Conservation (phyloP, 2,888 invertebrate genomes). For the Drosophila antonietae region DNA sequence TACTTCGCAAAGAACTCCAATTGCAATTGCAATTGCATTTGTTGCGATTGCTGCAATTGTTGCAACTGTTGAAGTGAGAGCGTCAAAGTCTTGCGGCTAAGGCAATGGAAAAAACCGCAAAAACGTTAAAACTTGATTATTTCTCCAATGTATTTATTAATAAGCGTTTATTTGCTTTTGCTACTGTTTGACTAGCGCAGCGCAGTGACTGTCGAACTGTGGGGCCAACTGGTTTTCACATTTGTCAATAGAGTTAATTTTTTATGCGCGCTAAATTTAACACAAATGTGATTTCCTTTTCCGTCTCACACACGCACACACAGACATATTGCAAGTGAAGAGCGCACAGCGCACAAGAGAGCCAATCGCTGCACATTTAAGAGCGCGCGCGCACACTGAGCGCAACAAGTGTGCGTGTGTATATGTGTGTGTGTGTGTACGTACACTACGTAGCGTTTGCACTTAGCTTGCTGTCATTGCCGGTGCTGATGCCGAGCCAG, state of each 20-base stretch:
- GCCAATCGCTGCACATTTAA: conserved; percentile 23
- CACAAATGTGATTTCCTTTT: conserved; percentile 70
- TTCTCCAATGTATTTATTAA: conserved; percentile 1
- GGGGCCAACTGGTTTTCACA: conserved; percentile 49
- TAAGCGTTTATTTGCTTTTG: conserved; percentile 16
- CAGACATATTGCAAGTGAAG: neutral
- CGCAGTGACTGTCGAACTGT: conserved; percentile 46
- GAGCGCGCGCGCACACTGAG: conserved; percentile 36
- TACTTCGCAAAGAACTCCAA: conserved; percentile 29
- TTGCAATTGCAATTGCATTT: conserved; percentile 6
- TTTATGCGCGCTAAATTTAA: conserved; percentile 45
- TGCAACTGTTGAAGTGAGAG: conserved; percentile 57
- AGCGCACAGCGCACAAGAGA: conserved; percentile 15
- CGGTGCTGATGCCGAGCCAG: conserved; percentile 28
- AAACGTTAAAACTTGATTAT: conserved; percentile 56
- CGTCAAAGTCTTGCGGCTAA: conserved; percentile 53
- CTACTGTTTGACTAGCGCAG: conserved; percentile 60
- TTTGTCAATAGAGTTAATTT: conserved; percentile 37
- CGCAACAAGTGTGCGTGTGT: conserved; percentile 38
- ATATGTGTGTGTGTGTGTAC: conserved; percentile 8
- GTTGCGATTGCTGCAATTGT: conserved; percentile 10
- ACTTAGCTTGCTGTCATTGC: conserved; percentile 47
- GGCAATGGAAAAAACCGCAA: conserved; percentile 40
- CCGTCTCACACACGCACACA: conserved; percentile 44
- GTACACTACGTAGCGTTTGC: conserved; percentile 23